Base-by-base conservation (phyloP, 1,140 invertebrate genomes). In the Apis laboriosa region DNA sequence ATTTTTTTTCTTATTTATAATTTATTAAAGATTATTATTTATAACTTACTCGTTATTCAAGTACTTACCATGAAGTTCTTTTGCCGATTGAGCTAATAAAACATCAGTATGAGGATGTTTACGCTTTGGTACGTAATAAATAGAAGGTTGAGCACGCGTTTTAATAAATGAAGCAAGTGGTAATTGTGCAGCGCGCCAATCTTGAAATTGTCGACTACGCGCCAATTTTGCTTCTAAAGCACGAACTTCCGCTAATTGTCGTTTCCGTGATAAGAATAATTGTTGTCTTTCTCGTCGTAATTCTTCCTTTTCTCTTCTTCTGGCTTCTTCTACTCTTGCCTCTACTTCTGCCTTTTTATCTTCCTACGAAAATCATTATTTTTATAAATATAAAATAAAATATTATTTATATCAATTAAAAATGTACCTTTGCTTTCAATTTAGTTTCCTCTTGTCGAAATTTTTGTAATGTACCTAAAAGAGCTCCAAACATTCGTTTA, bases 391-490 rank as follows among this genome's bases (percentile, higher is more conserved):
- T 13, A 19, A 24, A 43, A n/a, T 70, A 75, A 63, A 55, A 66
- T 51, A 72, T n/a, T 43, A 49, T 1, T 19, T 9, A 9, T 60
- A 15, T 3, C 17, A 15, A 24, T 2, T 2, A 15, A 17, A 75
- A 74, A 64, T 34, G 89, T 91, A 96, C 96, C 91, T 96, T 97
- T 91, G 96, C 96, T 93, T 98, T 98, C 79, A 98, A 94, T 84
- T 97, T 97, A 75, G 97, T 98, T 94, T 99, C 98, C 92, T 99
- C 98, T 92, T 98, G 97, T 90, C 98, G 97, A 93, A 99, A 99
- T 92, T 98, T 98, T 90, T 99, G 98, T 84, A 99, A 93, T 64
- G 98, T 99, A 9, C 98, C 98, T 58, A 99, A 93, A 60, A 99
- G 94, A 53, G 97, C 97, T 49, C 98, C 98, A 95, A 99, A 99